Percentiles rank a stretch among this genome's conserved stretches.
Evolutionary conservation across 2,888 invertebrate species (phyloP).

Genomic region (Thereva nobilitata): DNA sequence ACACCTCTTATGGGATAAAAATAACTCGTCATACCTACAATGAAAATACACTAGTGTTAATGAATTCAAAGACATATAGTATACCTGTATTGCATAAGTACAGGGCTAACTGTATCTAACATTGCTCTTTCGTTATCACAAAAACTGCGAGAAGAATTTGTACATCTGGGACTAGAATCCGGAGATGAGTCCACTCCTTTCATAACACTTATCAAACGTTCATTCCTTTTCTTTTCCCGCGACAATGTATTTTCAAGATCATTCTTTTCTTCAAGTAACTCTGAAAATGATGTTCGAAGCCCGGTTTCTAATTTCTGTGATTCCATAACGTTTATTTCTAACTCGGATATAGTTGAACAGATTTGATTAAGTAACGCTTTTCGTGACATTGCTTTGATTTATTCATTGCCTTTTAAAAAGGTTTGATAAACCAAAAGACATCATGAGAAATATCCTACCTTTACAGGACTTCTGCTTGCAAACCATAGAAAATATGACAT

Average conservation of each 20-base stretch:
- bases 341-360: slow-evolving; percentile 32
- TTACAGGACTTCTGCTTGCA: too few relatives aligned
- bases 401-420: too few relatives aligned
- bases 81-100: slow-evolving; percentile 39
- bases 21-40: slow-evolving; percentile 51
- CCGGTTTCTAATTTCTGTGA: slow-evolving; percentile 18
- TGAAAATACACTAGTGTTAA: not conserved
- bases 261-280: slow-evolving; percentile 17
- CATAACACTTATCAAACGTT: slow-evolving; percentile 50
- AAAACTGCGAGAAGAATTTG: slow-evolving; percentile 12
- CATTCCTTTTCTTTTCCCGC: slow-evolving; percentile 51
- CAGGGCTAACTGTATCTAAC: slow-evolving; percentile 32
- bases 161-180: slow-evolving; percentile 36
- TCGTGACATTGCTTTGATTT: too few relatives aligned
- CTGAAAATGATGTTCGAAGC: slow-evolving; percentile 19
- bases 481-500: too few relatives aligned
- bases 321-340: slow-evolving; percentile 13
- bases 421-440: too few relatives aligned
- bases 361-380: slow-evolving; percentile 25
- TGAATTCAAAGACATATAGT: not conserved
- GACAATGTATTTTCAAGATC: slow-evolving; percentile 43
- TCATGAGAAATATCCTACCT: too few relatives aligned
- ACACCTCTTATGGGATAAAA: slow-evolving; percentile 49
- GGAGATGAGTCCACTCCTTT: slow-evolving; percentile 48
- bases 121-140: slow-evolving; percentile 6